These are phyloP conservation scores for Furnarius figulus DNA, from an alignment of 2,113 vertebrate genomes.

Conservation along the genomic window DNA sequence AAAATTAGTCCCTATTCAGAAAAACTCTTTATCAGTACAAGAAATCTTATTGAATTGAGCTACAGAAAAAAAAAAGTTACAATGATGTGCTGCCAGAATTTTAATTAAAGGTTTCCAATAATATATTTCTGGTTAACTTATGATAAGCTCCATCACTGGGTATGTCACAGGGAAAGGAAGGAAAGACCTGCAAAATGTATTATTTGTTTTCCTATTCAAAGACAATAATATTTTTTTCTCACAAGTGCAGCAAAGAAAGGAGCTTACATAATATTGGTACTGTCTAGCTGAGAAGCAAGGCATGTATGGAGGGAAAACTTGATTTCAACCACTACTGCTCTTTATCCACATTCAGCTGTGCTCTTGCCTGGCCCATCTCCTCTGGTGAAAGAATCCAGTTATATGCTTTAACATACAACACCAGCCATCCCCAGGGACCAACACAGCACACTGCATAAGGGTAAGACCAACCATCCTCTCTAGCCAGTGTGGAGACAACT, in stretches of 20 bases:
- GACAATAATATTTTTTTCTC: not conserved
- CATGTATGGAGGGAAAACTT: not conserved
- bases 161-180: not conserved
- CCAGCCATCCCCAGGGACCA: not conserved
- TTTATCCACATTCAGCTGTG: not conserved
- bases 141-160: not conserved
- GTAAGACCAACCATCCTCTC: not conserved
- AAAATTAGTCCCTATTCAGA: not conserved
- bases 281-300: not conserved
- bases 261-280: not conserved
- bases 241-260: not conserved
- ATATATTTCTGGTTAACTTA: not conserved
- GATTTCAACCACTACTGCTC: not conserved
- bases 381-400: not conserved
- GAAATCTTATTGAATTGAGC: not conserved
- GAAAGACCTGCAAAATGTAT: not conserved
- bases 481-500: not conserved
- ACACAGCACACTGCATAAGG: not conserved
- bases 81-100: not conserved
- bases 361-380: not conserved
- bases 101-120: conserved; percentile 32
- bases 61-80: not conserved
- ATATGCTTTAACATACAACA: not conserved
- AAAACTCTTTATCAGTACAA: not conserved
- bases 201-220: not conserved